Evolutionary conservation across 2,113 vertebrate genomes (phyloP), one percentile per base, ranked within the genome.

Genomic region (Thomomys bottae): DNA sequence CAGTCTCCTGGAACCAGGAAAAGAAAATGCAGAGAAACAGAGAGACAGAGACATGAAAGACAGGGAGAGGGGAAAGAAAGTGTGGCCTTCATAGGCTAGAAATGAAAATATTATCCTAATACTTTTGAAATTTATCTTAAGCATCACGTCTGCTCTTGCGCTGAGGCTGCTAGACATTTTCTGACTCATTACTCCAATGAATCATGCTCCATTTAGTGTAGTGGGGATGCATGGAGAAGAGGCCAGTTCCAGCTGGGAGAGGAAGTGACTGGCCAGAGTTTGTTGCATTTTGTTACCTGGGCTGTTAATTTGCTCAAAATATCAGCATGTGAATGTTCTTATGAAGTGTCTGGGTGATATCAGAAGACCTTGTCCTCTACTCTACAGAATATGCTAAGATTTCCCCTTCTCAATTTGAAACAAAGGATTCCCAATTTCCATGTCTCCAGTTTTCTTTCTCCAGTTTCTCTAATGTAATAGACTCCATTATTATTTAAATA

Each of bases 131-230:
- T 95, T 78, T 94, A 72, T 94, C 94, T 94, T 75, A 70, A 84
- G 77, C 77, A 32, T 92, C 86, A 67, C 0, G 3, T 70, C 84
- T 87, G 79, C 71, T 68, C 4, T 42, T 88, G 84, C 49, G 68
- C 18, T 5, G 84, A 82, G 61, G 42, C 75, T 91, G 80, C 81
- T 82, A 71, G 84, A 91, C 54, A 76, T 89, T 96, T 96, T 96
- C 90, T 95, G 93, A 96, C 66, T 94, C 96, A 95, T 96, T 93
- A 95, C 90, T 95, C 96, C 87, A 91, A 95, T 92, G 92, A 85
- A 81, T 95, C 66, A 87, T 72, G 92, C 94, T 94, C 89, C 92
- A 95, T 91, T 96, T 94, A 93, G 70, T 95, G 72, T 91, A 87
- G 73, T 87, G 40, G 64, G 73, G 77, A 40, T 87, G 75, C 88